A percentile compares a stretch with the other conserved stretches of the same genome.
phyloP scores from a whole-genome alignment of 2,797 vertebrate species.

The Margarornis squamiger region DNA sequence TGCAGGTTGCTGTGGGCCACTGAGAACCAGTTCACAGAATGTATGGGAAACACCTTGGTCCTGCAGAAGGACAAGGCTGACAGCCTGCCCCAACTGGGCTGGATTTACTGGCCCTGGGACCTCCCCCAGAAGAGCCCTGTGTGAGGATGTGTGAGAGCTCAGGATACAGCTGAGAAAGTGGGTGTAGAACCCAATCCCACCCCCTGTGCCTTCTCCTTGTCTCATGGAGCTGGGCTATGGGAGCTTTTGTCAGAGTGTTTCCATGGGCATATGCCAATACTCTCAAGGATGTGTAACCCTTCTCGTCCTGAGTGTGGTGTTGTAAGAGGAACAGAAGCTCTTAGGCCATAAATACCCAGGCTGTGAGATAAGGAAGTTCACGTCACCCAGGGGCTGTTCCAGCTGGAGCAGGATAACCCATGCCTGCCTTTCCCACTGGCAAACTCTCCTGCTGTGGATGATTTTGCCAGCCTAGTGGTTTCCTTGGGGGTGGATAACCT shows the following conservation, averaged over 20 bases:
- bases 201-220: background rate
- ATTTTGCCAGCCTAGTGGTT: background rate
- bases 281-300: background rate
- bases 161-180: fast-evolving
- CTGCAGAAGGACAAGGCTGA: background rate
- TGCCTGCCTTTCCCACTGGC: background rate
- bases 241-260: background rate
- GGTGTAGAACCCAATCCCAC: too few species aligned
- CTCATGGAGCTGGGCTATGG: fast-evolving
- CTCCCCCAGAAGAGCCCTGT: background rate
- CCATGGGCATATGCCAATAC: background rate
- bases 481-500: background rate
- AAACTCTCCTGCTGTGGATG: background rate
- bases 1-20: background rate
- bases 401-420: background rate
- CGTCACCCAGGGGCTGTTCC: background rate
- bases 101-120: background rate
- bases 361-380: background rate
- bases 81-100: background rate
- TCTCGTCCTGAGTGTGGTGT: fast-evolving
- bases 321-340: background rate
- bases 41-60: background rate
- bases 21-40: background rate
- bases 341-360: background rate
- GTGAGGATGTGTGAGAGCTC: background rate